These are phyloP conservation scores for Eublepharis macularius DNA, from an alignment of 2,113 vertebrate species.

Conservation along the genomic window DNA sequence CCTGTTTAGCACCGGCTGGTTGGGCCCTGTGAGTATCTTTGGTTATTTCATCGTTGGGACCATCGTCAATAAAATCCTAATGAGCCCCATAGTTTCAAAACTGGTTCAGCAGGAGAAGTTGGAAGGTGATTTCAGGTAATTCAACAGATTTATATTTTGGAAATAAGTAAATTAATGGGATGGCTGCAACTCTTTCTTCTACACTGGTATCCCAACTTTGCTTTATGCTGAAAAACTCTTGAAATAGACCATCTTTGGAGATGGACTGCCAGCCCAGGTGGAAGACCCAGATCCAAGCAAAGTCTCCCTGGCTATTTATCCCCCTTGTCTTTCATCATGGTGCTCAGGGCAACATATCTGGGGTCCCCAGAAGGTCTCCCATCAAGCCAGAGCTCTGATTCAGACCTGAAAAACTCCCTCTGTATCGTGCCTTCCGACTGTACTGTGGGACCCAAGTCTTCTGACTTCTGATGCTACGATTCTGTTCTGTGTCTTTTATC, in stretches of 20 bases:
- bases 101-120: slow-evolving; percentile 95
- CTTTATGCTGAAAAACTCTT: background rate
- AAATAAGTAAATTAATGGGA: background rate
- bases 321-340: too few relatives aligned
- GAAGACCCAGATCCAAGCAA: background rate
- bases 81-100: slow-evolving; percentile 91
- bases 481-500: background rate
- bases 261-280: background rate
- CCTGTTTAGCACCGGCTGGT: slow-evolving; percentile 89
- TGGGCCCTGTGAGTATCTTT: slow-evolving; percentile 91
- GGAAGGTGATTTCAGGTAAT: slow-evolving; percentile 94
- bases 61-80: slow-evolving; percentile 87
- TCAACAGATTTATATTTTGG: background rate
- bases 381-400: too few relatives aligned
- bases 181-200: background rate
- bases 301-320: background rate
- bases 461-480: background rate
- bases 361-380: too few relatives aligned
- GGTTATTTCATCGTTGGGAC: slow-evolving; percentile 93
- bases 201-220: background rate
- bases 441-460: too few relatives aligned
- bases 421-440: too few relatives aligned
- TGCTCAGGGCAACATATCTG: too few relatives aligned
- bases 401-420: too few relatives aligned
- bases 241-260: background rate